Percentiles rank a stretch among this genome's conserved stretches.
phyloP scores from a whole-genome alignment of 2,797 vertebrate species.

The Cuniculus paca region DNA sequence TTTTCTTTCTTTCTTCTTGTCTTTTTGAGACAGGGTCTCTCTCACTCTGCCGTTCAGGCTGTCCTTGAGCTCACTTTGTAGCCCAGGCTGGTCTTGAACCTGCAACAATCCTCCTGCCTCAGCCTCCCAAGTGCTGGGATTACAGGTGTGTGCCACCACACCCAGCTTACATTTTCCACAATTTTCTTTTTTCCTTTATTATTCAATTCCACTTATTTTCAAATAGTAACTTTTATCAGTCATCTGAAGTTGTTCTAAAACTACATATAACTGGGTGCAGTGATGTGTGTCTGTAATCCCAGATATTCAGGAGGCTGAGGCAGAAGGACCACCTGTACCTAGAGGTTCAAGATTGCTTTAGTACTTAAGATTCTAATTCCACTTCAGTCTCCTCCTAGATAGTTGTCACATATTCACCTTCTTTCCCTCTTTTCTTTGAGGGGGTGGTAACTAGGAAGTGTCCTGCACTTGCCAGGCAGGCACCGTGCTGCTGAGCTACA shows the following conservation, averaged over 20 bases:
- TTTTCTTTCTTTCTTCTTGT: too few species aligned
- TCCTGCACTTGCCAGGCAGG: background rate
- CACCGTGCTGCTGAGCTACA: background rate
- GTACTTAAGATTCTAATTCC: background rate
- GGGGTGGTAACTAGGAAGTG: background rate
- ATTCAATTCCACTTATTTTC: background rate
- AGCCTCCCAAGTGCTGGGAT: too few species aligned
- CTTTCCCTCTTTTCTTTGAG: background rate
- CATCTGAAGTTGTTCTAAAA: conserved; percentile 36
- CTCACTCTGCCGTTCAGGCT: too few species aligned
- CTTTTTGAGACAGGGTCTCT: too few species aligned
- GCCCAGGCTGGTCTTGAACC: too few species aligned
- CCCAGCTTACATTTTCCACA: conserved; percentile 51
- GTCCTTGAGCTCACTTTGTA: too few species aligned
- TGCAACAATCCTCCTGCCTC: too few species aligned
- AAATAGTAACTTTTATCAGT: conserved; percentile 5
- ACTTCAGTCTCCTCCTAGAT: background rate
- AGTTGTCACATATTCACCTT: background rate
- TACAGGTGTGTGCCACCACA: too few species aligned
- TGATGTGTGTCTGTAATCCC: background rate
- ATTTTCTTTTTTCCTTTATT: conserved; percentile 11
- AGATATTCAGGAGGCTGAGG: background rate
- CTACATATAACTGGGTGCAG: background rate
- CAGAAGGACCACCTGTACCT: background rate
- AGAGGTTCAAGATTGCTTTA: background rate